Percentiles rank a stretch among this genome's conserved stretches.
These are phyloP conservation scores for Ceyx erithaca DNA, from an alignment of 2,797 vertebrate genomes.

Conservation along the genomic window DNA sequence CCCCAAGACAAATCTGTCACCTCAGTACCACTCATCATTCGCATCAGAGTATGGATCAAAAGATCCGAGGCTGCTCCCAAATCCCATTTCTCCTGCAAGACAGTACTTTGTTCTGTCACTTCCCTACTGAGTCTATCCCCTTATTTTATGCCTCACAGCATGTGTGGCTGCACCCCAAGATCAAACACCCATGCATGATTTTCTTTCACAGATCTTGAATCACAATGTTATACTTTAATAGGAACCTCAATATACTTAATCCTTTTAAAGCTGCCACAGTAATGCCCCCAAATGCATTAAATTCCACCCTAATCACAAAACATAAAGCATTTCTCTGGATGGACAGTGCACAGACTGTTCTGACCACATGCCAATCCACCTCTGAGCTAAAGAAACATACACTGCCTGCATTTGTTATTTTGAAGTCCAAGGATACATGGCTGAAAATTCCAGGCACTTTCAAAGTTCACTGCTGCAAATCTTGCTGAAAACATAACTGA, in stretches of 20 bases:
- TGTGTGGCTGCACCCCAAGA: slow-evolving; percentile 71
- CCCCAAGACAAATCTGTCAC: slow-evolving; percentile 59
- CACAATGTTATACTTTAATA: slow-evolving; percentile 70
- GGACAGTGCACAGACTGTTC: neutral
- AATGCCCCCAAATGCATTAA: slow-evolving; percentile 35
- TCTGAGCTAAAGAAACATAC: neutral
- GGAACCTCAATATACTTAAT: slow-evolving; percentile 60
- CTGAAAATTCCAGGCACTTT: neutral
- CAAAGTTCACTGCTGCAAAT: neutral
- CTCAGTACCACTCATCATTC: slow-evolving; percentile 46
- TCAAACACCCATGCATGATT: slow-evolving; percentile 74
- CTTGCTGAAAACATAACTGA: neutral
- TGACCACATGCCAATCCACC: slow-evolving; percentile 30
- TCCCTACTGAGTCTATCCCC: slow-evolving; percentile 69
- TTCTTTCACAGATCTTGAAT: slow-evolving; percentile 74
- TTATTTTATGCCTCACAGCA: slow-evolving; percentile 74
- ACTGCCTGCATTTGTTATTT: neutral
- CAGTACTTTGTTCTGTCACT: slow-evolving; percentile 74
- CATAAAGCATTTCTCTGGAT: neutral
- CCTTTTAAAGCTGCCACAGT: slow-evolving; percentile 40
- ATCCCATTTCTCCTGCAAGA: slow-evolving; percentile 75
- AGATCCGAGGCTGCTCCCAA: slow-evolving; percentile 61
- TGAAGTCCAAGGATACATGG: neutral
- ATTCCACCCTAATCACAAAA: slow-evolving; percentile 16
- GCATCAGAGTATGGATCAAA: slow-evolving; percentile 71